Base-by-base conservation (phyloP, 2,113 vertebrate genomes). In the Bungarus multicinctus region DNA sequence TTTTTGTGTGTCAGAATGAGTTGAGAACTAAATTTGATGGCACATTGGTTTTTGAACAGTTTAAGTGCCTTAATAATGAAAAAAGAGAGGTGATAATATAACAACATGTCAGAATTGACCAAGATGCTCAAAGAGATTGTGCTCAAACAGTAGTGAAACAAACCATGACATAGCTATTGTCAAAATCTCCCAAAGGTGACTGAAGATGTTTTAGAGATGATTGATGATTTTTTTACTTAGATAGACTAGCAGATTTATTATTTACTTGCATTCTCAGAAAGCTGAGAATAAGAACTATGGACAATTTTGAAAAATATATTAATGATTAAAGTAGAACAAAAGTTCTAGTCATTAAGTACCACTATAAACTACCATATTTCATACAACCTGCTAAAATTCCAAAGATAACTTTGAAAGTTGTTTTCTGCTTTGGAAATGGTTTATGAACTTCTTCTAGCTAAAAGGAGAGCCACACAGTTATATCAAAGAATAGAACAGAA, bases 21-120 rank as follows among this genome's bases (percentile, higher is more conserved):
- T 57, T 64, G 10, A 64, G 60, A 3, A 30, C 27, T 0, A 64
- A n/a, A 30, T 64, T 30, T 64, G 60, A 14, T 64, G 45, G 57
- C 60, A 20, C 14, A 85, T 30, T n/a, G 30, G 34, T 81, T 85
- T 22, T 43, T n/a, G 54, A 23, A 58, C 1, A 55, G 7, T 55
- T 81, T 89, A 45, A 55, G 7, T 86, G 92, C 12, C 53, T 93
- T 60, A 90, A 58, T 50, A 57, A 92, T 81, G 27, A 25, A 30
- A 89, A 81, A n/a, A 55, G 54, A 34, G 20, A 39, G 43, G 39
- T 52, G 30, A 92, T 92, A 92, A 90, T 69, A 52, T 85, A 89
- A 92, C 85, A 92, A 53, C 88, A 93, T 89, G n/a, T 89, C 69
- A 90, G 54, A 93, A 93, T 93, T 93, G 69, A 47, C 69, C 58